Conservation (phyloP, 1,140 invertebrate genomes). For the Gryllus bimaculatus region DNA sequence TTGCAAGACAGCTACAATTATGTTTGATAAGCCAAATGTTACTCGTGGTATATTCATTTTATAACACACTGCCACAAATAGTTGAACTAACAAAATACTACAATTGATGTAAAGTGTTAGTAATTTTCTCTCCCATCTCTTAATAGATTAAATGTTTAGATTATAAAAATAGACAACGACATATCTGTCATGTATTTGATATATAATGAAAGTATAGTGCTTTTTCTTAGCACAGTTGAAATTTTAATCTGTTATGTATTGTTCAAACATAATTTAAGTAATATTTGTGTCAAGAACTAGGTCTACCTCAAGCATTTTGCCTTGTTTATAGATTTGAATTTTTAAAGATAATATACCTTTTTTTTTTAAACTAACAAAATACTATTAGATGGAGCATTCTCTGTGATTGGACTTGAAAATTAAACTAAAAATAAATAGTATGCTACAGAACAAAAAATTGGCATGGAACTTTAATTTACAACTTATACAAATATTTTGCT, state of each 20-base stretch:
- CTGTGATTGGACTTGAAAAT: no score
- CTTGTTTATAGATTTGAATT: no score
- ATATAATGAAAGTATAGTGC: neutral
- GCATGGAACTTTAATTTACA: no score
- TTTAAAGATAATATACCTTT: no score
- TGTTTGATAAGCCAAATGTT: neutral
- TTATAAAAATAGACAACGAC: neutral
- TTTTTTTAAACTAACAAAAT: no score
- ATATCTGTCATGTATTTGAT: conserved; percentile 1
- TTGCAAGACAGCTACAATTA: neutral
- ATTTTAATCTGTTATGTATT: neutral
- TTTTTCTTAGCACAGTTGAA: neutral
- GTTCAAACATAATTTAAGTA: neutral
- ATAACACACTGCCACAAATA: neutral
- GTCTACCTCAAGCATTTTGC: neutral
- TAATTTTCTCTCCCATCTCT: neutral
- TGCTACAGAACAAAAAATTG: no score
- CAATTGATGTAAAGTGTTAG: neutral
- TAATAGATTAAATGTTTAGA: neutral
- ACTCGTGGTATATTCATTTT: neutral
- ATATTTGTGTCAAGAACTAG: neutral
- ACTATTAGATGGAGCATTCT: no score
- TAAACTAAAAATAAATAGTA: no score
- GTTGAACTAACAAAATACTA: neutral
- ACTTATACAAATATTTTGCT: no score